A percentile compares a stretch with the other conserved stretches of the same genome.
Evolutionary conservation across 2,888 invertebrate species (phyloP).

Genomic region (Unio pictorum): DNA sequence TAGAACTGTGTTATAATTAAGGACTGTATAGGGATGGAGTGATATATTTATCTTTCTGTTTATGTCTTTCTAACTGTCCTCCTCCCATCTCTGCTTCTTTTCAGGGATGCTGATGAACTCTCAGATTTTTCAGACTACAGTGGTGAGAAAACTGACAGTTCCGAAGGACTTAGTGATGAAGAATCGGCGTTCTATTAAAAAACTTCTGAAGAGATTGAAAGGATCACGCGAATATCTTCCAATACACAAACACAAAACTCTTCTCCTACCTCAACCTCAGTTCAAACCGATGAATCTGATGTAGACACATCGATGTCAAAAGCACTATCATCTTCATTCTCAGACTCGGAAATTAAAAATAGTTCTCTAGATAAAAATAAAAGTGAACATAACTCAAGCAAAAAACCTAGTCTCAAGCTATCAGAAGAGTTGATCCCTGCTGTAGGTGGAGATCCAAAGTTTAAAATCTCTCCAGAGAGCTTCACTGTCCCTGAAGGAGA

Average conservation of each 20-base stretch:
- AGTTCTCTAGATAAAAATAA: constrained; percentile 25
- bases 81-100: neutral
- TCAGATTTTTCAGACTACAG: constrained; percentile 63
- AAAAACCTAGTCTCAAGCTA: constrained; percentile 37
- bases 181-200: constrained; percentile 58
- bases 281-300: constrained; percentile 40
- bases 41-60: too few relatives aligned
- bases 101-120: constrained; percentile 63
- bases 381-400: constrained; percentile 32
- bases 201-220: constrained; percentile 56
- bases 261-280: constrained; percentile 20
- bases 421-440: constrained; percentile 54
- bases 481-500: constrained; percentile 62
- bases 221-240: constrained; percentile 42
- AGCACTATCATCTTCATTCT: constrained; percentile 26
- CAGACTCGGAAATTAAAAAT: constrained; percentile 26
- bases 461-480: constrained; percentile 59
- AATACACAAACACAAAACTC: constrained; percentile 11
- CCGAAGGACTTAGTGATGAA: constrained; percentile 50
- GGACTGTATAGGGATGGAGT: too few relatives aligned
- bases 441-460: constrained; percentile 63
- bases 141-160: constrained; percentile 31
- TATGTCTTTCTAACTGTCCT: too few relatives aligned
- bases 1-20: too few relatives aligned
- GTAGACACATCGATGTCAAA: constrained; percentile 30